These are phyloP conservation scores for Caenorhabditis zanzibari DNA, from an alignment of 2,888 invertebrate genomes.

Conservation along the genomic window DNA sequence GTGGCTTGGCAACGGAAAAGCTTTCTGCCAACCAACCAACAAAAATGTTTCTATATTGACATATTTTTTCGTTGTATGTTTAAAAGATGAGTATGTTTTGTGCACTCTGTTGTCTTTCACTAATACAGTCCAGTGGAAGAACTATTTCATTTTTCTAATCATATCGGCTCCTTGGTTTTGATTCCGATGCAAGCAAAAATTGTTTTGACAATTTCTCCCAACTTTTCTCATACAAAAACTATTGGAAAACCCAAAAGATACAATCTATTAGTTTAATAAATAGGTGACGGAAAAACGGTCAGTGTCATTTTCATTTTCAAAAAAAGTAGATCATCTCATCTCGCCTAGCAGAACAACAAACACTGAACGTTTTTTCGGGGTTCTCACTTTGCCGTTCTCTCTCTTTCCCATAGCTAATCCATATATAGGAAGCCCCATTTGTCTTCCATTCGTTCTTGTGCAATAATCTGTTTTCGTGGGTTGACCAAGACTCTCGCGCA, in stretches of 20 bases:
- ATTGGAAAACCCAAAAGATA: not conserved
- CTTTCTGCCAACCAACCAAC: slow-evolving; percentile 35
- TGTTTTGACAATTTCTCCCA: slow-evolving; percentile 1
- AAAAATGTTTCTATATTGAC: slow-evolving; percentile 49
- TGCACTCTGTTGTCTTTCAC: slow-evolving; percentile 11
- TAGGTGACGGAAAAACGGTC: slow-evolving; percentile 4
- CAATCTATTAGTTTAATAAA: slow-evolving; percentile 8
- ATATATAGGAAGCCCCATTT: slow-evolving; percentile 12
- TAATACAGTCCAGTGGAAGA: slow-evolving; percentile 13
- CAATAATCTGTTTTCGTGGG: slow-evolving; percentile 44
- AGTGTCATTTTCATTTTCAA: not conserved
- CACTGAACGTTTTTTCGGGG: not conserved
- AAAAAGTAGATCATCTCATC: slow-evolving; percentile 48
- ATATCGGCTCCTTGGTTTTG: too few species aligned
- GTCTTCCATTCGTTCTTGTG: slow-evolving; percentile 30
- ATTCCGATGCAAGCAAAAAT: too few species aligned
- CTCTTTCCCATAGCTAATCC: slow-evolving; percentile 25
- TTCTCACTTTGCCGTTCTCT: slow-evolving; percentile 1
- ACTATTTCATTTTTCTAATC: not conserved
- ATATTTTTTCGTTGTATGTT: slow-evolving; percentile 43
- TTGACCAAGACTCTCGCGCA: slow-evolving; percentile 30
- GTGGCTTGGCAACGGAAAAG: slow-evolving; percentile 29
- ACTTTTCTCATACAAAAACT: not conserved
- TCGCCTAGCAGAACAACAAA: slow-evolving; percentile 24
- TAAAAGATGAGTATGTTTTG: slow-evolving; percentile 58